phyloP scores from a whole-genome alignment of 2,797 vertebrate species.

The Pachyuromys duprasi region DNA sequence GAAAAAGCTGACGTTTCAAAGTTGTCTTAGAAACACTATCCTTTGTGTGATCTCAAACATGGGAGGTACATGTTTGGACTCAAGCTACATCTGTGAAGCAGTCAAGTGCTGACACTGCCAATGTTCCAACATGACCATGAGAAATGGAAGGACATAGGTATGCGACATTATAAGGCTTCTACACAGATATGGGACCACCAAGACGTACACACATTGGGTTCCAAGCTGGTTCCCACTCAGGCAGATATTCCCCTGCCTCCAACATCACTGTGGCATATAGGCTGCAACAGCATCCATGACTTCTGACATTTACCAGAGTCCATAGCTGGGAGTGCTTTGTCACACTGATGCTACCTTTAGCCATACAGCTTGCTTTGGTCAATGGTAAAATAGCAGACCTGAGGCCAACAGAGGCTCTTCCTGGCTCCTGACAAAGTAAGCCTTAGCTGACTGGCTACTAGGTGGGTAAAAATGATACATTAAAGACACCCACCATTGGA shows the following conservation, averaged over 20 bases:
- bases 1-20: constrained; percentile 82
- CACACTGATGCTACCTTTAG: not conserved
- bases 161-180: not conserved
- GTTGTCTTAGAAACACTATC: constrained; percentile 86
- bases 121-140: not conserved
- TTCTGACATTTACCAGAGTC: not conserved
- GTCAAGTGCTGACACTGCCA: constrained; percentile 63
- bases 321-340: not conserved
- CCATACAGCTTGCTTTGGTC: not conserved
- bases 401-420: not conserved
- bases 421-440: not conserved
- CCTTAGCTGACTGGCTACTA: not conserved
- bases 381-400: not conserved
- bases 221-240: not conserved
- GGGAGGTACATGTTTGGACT: constrained; percentile 73
- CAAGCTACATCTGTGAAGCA: constrained; percentile 77
- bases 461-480: not conserved
- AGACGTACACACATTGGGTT: not conserved
- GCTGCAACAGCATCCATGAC: not conserved
- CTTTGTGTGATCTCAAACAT: constrained; percentile 82
- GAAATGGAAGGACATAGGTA: not conserved
- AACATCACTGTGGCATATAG: not conserved
- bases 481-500: not conserved
- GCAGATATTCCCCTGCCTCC: not conserved
- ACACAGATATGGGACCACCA: not conserved